Evolutionary conservation across 2,113 vertebrate species (phyloP), one percentile per base, ranked within the genome.

Genomic region (Rhadina sibilatrix): DNA sequence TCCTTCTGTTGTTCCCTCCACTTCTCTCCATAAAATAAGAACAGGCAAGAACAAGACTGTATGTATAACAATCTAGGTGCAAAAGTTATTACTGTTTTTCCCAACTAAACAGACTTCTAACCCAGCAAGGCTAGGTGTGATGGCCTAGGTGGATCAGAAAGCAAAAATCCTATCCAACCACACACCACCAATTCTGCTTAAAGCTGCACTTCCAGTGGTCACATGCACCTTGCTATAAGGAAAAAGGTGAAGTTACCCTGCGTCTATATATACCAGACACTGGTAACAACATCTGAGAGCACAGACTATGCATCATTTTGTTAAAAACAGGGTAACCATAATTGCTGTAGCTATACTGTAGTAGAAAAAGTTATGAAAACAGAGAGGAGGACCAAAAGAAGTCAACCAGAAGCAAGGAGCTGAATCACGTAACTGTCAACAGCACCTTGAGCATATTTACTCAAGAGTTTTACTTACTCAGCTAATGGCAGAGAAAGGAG

Each of bases 301-400:
- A 90, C 50, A 84, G 61, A 64, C 12, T 11, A 69, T 28, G n/a
- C 64, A 88, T 61, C 20, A 78, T 53, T 83, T 56, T 74, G 35
- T 31, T 84, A n/a, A 86, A 93, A 93, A 84, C 33, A 24, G 74
- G 22, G 56, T 63, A 83, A 89, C 49, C 25, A 56, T 63, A 89
- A 71, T 1, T 64, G 83, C 72, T 46, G 68, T 75, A 89, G 47
- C 61, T 71, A 74, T 37, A 87, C 33, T 12, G 65, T 69, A 89
- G 72, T 35, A 92, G 31, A 60, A 91, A 89, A 78, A 56, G 46
- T 60, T 91, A 87, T 22, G 49, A 89, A 95, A 94, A 94, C 69
- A 91, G 40, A 95, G 44, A 61, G n/a, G n/a, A 85, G 50, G 42
- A 75, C 46, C 52, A 5, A 7, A 93, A 83, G 44, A 90, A 95